Conservation (phyloP, 2,888 invertebrate genomes). For the Schrankia costaestrigalis region DNA sequence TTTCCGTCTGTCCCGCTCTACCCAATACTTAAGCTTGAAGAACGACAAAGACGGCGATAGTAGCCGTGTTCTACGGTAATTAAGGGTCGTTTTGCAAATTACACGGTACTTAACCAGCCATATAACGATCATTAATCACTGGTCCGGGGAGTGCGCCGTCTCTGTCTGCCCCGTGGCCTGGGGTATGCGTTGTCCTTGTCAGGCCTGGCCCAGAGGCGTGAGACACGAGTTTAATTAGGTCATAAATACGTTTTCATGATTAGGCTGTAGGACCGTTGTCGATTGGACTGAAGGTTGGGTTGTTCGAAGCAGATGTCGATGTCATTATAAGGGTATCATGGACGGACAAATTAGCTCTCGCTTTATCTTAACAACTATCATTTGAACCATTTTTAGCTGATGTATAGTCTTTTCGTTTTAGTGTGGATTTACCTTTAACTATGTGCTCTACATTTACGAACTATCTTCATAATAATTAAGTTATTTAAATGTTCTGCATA, state of each 20-base stretch:
- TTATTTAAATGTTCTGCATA: too few species aligned
- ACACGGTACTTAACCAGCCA: conserved; percentile 88
- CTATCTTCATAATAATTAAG: too few species aligned
- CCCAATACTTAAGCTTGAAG: conserved; percentile 27
- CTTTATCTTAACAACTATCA: conserved; percentile 38
- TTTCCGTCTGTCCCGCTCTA: conserved; percentile 47
- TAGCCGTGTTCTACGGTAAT: conserved; percentile 79
- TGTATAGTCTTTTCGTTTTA: too few species aligned
- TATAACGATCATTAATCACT: conserved; percentile 85
- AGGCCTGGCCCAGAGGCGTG: conserved; percentile 44
- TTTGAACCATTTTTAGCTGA: too few species aligned
- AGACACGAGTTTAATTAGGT: conserved; percentile 79
- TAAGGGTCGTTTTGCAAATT: conserved; percentile 89
- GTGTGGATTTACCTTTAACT: too few species aligned
- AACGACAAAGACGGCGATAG: conserved; percentile 64
- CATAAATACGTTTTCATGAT: conserved; percentile 80
- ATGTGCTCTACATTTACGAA: too few species aligned
- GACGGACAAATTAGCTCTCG: conserved; percentile 38
- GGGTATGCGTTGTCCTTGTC: conserved; percentile 41
- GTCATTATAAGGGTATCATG: conserved; percentile 44
- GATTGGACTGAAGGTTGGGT: conserved; percentile 44
- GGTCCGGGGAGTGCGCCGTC: conserved; percentile 50
- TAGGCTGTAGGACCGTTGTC: conserved; percentile 53
- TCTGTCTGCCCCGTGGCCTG: conserved; percentile 40
- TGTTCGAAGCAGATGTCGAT: conserved; percentile 56